phyloP scores from a whole-genome alignment of 2,888 invertebrate species.

The Apodemia duryi region DNA sequence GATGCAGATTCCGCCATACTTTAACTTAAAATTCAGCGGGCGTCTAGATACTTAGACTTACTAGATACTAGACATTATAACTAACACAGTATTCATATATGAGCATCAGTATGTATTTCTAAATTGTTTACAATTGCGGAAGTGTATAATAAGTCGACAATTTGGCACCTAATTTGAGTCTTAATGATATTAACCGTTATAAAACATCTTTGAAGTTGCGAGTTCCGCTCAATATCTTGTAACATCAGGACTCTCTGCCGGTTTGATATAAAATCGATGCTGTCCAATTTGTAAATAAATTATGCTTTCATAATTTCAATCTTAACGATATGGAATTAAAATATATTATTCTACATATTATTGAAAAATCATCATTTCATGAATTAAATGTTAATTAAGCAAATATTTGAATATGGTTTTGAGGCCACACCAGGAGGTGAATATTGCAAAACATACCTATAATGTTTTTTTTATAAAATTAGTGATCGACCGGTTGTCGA shows the following conservation, averaged over 20 bases:
- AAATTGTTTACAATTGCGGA: background rate
- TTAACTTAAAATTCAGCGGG: too few species aligned
- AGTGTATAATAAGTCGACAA: background rate
- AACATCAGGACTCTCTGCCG: background rate
- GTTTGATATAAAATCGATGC: background rate
- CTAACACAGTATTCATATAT: background rate
- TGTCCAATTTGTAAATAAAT: background rate
- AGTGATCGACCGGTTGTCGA: too few species aligned
- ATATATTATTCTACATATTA: background rate
- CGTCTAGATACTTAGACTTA: too few species aligned
- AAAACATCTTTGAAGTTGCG: background rate
- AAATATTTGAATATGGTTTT: background rate
- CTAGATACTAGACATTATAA: background rate
- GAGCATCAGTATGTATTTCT: background rate
- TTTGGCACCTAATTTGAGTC: background rate
- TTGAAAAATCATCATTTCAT: background rate
- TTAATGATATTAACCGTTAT: background rate
- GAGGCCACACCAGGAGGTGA: too few species aligned
- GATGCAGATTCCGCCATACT: too few species aligned
- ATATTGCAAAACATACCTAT: too few species aligned
- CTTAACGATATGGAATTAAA: background rate
- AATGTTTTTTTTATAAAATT: too few species aligned
- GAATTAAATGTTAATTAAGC: background rate
- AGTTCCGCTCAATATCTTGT: background rate
- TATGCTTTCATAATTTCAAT: background rate